Evolutionary conservation across 2,888 invertebrate genomes (phyloP), one percentile per base, ranked within the genome.

Genomic region (Apomyelois bistriatella): DNA sequence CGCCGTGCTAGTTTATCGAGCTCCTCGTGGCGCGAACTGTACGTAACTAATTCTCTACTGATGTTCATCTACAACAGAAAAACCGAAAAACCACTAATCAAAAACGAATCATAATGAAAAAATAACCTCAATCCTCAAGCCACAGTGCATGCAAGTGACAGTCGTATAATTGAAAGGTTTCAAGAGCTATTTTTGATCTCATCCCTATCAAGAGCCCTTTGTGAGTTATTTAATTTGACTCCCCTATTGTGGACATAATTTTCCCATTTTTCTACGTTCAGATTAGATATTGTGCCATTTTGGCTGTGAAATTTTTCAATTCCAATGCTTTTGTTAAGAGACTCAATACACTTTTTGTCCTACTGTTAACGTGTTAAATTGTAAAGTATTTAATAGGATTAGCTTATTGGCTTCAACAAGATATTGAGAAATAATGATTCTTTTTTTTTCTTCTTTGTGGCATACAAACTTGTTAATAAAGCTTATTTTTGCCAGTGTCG

Each of bases 91-190:
- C 12, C 15, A 8, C 2, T 7, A 32, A 40, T 40, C 40, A 16
- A 16, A 6, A 16, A 9, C 16, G 10, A 16, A 40, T 16, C 15
- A 40, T 32, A 40, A 38, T 13, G 13, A 22, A 36, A 51, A 51
- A 37, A 38, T 30, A 40, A 30, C 49, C 15, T 38, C n/a, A 40
- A 49, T 28, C 43, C 37, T 37, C 28, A 41, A 32, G 8, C 30
- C 40, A 62, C 59, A 48, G 48, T 53, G 64, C 65, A 75, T 81
- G 84, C 66, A 59, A 59, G 52, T 79, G 84, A 82, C 84, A 82
- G 75, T 72, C 65, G 54, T 35, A 67, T 79, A 83, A 83, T 84
- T 79, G 83, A 81, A 81, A 74, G 79, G 68, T 73, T 77, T 74
- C 58, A 65, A 82, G 79, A 62, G 67, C 61, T 67, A 66, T 52